These are phyloP conservation scores for Phaedon cochleariae DNA, from an alignment of 2,888 invertebrate genomes.

Conservation along the genomic window DNA sequence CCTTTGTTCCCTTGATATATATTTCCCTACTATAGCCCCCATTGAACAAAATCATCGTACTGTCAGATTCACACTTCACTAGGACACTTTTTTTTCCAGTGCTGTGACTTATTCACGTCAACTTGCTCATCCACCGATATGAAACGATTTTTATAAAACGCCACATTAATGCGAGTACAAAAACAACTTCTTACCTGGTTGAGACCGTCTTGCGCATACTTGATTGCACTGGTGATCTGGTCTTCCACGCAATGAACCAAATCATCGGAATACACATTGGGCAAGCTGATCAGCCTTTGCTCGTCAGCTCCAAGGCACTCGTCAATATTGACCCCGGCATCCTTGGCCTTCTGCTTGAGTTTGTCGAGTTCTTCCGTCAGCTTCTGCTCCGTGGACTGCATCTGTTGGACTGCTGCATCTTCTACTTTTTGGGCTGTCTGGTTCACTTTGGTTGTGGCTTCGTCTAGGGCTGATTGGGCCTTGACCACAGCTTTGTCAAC, in stretches of 20 bases:
- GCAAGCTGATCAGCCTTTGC: constrained; percentile 18
- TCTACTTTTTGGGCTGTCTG: constrained; percentile 4
- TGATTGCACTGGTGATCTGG: constrained; percentile 17
- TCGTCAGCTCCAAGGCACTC: constrained; percentile 27
- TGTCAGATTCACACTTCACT: too few species aligned
- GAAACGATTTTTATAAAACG: too few species aligned
- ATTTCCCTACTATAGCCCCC: too few species aligned
- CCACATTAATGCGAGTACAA: too few species aligned
- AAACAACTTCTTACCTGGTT: too few species aligned
- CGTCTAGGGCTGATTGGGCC: constrained; percentile 19
- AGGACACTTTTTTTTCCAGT: too few species aligned
- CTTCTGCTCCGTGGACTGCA: constrained; percentile 13
- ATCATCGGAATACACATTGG: constrained; percentile 13
- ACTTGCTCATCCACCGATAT: too few species aligned
- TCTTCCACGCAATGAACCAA: constrained; percentile 22
- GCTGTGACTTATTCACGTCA: too few species aligned
- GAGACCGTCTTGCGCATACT: constrained; percentile 22
- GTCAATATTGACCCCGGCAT: constrained; percentile 31
- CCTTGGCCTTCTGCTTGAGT: constrained; percentile 25
- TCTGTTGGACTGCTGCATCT: background rate
- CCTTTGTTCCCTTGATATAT: too few species aligned
- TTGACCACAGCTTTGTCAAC: constrained; percentile 26
- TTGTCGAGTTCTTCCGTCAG: constrained; percentile 21
- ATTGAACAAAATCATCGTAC: too few species aligned
- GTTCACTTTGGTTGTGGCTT: constrained; percentile 19